Base-by-base conservation (phyloP, 2,888 invertebrate genomes). In the Hecatera dysodea region DNA sequence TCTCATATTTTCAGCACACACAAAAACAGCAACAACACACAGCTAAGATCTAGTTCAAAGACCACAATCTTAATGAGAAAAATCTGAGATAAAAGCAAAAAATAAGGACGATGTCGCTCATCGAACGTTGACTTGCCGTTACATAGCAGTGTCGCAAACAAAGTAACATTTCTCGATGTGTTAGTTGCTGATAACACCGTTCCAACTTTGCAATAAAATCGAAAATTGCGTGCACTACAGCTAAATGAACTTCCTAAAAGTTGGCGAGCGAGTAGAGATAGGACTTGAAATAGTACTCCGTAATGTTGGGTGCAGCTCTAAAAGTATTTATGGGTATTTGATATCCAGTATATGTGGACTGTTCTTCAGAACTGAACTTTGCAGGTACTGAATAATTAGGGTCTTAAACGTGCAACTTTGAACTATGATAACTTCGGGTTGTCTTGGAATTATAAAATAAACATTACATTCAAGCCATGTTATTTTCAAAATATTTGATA, bases 101-200 rank as follows among this genome's bases (percentile, higher is more conserved):
- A 78, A 71, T 71, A 68, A 65, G 63, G 36, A 71, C 22, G 8
- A 42, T 44, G 55, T 66, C 60, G 59, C 53, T 68, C 75, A 78
- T 78, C 56, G 59, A 64, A 82, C 36, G 39, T 64, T 78, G 82
- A 64, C 75, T 75, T 53, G 53, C 36, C 46, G 12, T 52, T 59
- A 68, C 78, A 78, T 61, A 64, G 66, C 66, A 55, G 39, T 80
- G 44, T 71, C 50, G 48, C 79, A 80, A 81, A 82, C 69, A 80
- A 78, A 63, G 63, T 78, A 62, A 60, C 62, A 65, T 61, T 71
- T 64, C 52, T 12, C 29, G 4, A 65, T 72, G 9, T 72, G 57
- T 42, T 36, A 19, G 53, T 60, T 59, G 42, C 78, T 46, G 62
- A 72, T 78, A 81, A 63, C 52, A 57, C 11, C 27, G 50, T 62